Evolutionary conservation across 2,888 invertebrate genomes (phyloP).

Genomic region (Deroplatys truncata): DNA sequence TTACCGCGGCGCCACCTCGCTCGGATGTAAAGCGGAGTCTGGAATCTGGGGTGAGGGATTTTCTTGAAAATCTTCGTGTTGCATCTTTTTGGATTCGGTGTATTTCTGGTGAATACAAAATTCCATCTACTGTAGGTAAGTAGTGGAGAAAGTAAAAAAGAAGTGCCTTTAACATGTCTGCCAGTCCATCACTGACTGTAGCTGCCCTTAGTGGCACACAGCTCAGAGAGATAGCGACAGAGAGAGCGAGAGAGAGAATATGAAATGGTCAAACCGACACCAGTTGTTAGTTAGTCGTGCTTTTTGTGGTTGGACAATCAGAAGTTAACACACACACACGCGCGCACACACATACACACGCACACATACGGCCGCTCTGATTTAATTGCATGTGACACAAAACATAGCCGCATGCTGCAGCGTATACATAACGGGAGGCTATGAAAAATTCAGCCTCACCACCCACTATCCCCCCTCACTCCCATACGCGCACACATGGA

Average conservation of each 20-base stretch:
- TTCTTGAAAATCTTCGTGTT: too few species aligned
- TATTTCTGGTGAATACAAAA: too few species aligned
- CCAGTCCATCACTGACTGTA: background rate
- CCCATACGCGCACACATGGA: background rate
- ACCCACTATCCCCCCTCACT: background rate
- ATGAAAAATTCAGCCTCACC: constrained; percentile 28
- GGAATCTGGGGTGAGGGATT: too few species aligned
- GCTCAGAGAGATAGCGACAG: background rate
- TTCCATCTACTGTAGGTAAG: too few species aligned
- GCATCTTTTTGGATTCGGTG: too few species aligned
- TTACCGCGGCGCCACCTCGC: too few species aligned
- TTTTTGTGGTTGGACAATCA: constrained; percentile 26
- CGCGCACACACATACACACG: background rate
- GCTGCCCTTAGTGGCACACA: background rate
- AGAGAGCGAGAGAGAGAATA: background rate
- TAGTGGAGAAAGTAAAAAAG: background rate
- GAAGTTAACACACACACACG: constrained; percentile 21
- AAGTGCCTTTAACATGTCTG: background rate
- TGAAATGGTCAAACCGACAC: constrained; percentile 21
- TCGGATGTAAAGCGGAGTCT: too few species aligned
- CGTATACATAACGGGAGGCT: constrained; percentile 16
- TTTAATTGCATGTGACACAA: constrained; percentile 28
- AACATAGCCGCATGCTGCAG: constrained; percentile 17
- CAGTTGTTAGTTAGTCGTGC: constrained; percentile 20
- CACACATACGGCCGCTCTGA: constrained; percentile 20